phyloP scores from a whole-genome alignment of 2,888 invertebrate genomes.

The Heliconius hortense region DNA sequence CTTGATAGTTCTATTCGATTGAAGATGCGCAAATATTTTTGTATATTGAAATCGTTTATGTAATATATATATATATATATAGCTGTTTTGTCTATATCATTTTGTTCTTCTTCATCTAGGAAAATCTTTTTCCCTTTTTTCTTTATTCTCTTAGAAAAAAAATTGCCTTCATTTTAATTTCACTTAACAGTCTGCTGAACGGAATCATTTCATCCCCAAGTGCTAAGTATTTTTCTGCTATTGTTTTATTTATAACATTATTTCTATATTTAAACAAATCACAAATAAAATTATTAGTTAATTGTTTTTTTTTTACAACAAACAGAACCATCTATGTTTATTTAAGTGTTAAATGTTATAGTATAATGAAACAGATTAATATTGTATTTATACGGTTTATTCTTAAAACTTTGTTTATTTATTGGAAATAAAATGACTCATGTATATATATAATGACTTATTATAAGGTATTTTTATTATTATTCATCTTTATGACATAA shows the following conservation, averaged over 20 bases:
- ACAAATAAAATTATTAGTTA: too few species aligned
- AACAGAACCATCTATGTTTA: not conserved
- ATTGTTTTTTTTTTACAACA: too few species aligned
- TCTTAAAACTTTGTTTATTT: not conserved
- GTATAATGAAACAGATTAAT: not conserved
- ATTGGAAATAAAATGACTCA: not conserved
- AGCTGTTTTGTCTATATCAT: not conserved
- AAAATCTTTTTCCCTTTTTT: too few species aligned
- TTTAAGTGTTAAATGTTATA: not conserved
- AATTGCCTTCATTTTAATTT: too few species aligned
- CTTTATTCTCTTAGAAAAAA: too few species aligned
- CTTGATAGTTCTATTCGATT: slow-evolving; percentile 15
- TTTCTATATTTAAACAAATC: too few species aligned
- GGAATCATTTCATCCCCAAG: too few species aligned
- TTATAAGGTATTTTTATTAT: not conserved
- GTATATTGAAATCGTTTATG: not conserved
- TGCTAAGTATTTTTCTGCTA: too few species aligned
- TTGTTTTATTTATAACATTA: too few species aligned
- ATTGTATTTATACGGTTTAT: not conserved
- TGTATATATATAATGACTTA: not conserved
- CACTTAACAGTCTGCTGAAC: too few species aligned
- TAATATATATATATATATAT: not conserved
- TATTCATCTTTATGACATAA: not conserved
- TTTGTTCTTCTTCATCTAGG: not conserved
- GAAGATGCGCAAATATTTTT: slow-evolving; percentile 13